These are phyloP conservation scores for Callionymus lyra DNA, from an alignment of 2,113 vertebrate genomes.

Conservation along the genomic window DNA sequence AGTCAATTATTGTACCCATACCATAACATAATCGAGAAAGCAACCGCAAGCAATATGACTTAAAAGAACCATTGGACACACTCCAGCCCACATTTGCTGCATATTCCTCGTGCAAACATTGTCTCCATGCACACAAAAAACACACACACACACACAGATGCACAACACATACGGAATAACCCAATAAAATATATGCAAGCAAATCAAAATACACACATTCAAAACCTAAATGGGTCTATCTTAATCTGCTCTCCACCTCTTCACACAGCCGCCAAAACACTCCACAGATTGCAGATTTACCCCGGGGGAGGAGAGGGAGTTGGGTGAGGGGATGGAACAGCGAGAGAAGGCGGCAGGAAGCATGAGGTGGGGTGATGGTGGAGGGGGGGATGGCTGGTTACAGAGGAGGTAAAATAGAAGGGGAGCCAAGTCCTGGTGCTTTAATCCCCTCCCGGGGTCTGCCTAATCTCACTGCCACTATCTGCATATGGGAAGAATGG, in stretches of 20 bases:
- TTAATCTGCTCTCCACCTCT: conserved; percentile 37
- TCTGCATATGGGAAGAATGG: conserved; percentile 57
- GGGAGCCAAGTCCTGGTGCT: conserved; percentile 29
- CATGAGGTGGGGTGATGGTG: conserved; percentile 2
- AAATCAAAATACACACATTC: conserved; percentile 22
- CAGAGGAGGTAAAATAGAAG: conserved; percentile 35
- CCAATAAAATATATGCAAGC: conserved; percentile 2
- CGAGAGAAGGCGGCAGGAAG: conserved; percentile 22
- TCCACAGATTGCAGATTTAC: conserved; percentile 33
- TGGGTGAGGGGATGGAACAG: conserved; percentile 24
- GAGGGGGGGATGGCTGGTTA: conserved; percentile 15
- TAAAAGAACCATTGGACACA: conserved; percentile 11
- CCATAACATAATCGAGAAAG: conserved; percentile 1
- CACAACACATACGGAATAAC: not conserved
- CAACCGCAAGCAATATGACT: conserved; percentile 9
- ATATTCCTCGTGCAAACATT: conserved; percentile 1
- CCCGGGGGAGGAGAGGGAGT: conserved; percentile 14
- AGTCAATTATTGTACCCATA: conserved; percentile 19
- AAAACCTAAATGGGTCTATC: conserved; percentile 24
- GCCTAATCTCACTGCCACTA: conserved; percentile 54
- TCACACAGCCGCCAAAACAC: conserved; percentile 27
- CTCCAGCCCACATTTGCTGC: not conserved
- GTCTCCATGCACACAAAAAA: not conserved
- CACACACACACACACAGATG: not conserved
- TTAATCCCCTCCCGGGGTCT: conserved; percentile 56